These are phyloP conservation scores for Andrena trimmerana DNA, from an alignment of 2,888 invertebrate species.

Conservation along the genomic window DNA sequence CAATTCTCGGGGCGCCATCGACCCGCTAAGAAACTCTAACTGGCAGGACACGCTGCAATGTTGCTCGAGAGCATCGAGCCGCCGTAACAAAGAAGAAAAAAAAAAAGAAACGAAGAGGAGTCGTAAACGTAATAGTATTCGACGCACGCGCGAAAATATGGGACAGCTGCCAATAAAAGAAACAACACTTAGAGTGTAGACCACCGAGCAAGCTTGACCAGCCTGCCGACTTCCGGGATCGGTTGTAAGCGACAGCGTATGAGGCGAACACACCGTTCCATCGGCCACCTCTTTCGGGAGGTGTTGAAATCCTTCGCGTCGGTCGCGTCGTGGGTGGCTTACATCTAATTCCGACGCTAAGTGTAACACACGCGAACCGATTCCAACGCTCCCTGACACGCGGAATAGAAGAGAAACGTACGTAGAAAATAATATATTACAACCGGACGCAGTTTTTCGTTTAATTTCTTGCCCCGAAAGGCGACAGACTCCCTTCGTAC, in stretches of 20 bases:
- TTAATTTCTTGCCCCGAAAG: slow-evolving; percentile 44
- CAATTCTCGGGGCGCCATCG: slow-evolving; percentile 54
- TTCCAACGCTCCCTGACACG: slow-evolving; percentile 39
- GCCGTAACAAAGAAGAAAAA: slow-evolving; percentile 12
- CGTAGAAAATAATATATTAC: slow-evolving; percentile 74
- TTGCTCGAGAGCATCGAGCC: slow-evolving; percentile 19
- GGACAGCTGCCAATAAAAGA: slow-evolving; percentile 71
- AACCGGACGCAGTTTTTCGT: slow-evolving; percentile 64
- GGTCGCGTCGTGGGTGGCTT: slow-evolving; percentile 23
- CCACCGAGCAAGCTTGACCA: slow-evolving; percentile 33
- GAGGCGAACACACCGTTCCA: not conserved
- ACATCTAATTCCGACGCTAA: slow-evolving; percentile 47
- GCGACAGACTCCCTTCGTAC: slow-evolving; percentile 65
- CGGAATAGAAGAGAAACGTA: slow-evolving; percentile 8
- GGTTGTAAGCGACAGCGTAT: slow-evolving; percentile 37
- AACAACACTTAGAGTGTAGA: slow-evolving; percentile 61
- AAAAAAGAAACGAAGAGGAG: slow-evolving; percentile 10
- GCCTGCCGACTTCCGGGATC: slow-evolving; percentile 52
- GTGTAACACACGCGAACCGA: slow-evolving; percentile 34
- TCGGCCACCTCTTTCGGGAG: not conserved
- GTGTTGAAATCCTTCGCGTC: not conserved
- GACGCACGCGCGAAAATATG: slow-evolving; percentile 57
- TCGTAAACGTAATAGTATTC: slow-evolving; percentile 43
- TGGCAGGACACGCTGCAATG: slow-evolving; percentile 29
- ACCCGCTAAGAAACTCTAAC: slow-evolving; percentile 48